A percentile compares a stretch with the other conserved stretches of the same genome.
These are phyloP conservation scores for Tapirus terrestris DNA, from an alignment of 2,113 vertebrate genomes.

Conservation along the genomic window DNA sequence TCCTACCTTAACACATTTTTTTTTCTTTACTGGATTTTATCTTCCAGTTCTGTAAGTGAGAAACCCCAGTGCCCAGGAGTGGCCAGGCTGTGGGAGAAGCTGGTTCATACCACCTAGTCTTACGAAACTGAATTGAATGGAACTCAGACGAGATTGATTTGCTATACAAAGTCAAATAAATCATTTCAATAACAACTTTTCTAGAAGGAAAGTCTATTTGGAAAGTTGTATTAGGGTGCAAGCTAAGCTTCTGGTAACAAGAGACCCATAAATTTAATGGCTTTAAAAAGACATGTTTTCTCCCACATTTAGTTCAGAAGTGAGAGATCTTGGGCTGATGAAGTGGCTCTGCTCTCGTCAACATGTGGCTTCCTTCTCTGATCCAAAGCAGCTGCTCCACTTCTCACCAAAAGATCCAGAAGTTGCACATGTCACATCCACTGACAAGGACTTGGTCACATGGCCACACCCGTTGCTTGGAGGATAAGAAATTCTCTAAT, in stretches of 20 bases:
- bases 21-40: not conserved
- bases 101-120: not conserved
- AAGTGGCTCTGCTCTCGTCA: not conserved
- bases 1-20: not conserved
- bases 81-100: not conserved
- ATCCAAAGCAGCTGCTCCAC: not conserved
- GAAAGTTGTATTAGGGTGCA: not conserved
- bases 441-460: not conserved
- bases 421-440: not conserved
- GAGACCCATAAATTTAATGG: not conserved
- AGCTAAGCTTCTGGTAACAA: not conserved
- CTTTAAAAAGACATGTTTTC: not conserved
- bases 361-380: not conserved
- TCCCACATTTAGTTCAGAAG: not conserved
- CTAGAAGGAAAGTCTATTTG: not conserved
- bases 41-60: not conserved
- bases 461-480: not conserved
- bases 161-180: not conserved
- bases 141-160: not conserved
- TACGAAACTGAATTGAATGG: not conserved
- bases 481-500: not conserved
- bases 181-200: not conserved
- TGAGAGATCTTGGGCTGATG: not conserved
- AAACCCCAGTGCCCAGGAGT: not conserved
- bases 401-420: not conserved